Conservation (phyloP, 2,113 vertebrate genomes). For the Tyrannus savana region DNA sequence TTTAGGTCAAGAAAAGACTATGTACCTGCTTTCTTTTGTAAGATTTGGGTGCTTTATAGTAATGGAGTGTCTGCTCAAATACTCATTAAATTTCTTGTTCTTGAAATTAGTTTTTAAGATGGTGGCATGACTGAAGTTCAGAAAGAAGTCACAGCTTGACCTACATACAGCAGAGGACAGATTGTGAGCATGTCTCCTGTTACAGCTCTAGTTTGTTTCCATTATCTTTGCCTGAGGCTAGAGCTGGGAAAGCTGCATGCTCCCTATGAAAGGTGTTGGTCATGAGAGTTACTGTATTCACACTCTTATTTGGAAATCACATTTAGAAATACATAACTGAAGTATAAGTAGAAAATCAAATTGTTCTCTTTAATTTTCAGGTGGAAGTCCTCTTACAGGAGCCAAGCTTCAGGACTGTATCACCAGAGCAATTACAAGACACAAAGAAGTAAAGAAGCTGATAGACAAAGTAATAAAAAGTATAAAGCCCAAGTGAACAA, state of each 20-base stretch:
- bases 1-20: not conserved
- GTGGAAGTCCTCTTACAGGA: constrained; percentile 87
- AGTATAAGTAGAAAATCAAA: not conserved
- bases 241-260: not conserved
- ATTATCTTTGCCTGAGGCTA: not conserved
- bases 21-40: not conserved
- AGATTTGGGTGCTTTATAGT: not conserved
- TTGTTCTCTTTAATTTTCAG: constrained; percentile 67
- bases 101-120: not conserved
- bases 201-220: not conserved
- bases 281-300: not conserved
- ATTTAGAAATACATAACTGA: not conserved
- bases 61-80: not conserved
- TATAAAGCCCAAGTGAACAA: constrained; percentile 77
- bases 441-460: constrained; percentile 84
- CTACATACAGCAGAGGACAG: not conserved
- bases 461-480: constrained; percentile 86
- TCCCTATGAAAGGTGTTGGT: not conserved
- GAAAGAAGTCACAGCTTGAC: not conserved
- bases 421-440: constrained; percentile 83
- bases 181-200: not conserved
- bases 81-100: not conserved
- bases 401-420: constrained; percentile 94
- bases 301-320: not conserved
- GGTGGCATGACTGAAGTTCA: not conserved